phyloP scores from a whole-genome alignment of 1,140 invertebrate species.

The Caenorhabditis brenneri region DNA sequence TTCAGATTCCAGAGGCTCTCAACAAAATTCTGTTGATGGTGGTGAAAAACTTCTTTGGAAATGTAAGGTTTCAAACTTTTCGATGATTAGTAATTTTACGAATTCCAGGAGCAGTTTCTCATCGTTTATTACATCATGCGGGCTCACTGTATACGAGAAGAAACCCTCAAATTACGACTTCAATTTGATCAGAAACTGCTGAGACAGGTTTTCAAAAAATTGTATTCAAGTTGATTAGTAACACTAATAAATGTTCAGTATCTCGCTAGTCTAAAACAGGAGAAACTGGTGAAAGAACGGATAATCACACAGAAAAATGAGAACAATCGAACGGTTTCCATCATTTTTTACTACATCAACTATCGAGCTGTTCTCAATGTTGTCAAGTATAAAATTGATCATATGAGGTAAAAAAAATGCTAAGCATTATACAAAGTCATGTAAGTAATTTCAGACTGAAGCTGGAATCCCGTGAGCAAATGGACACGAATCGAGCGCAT shows the following conservation, averaged over 20 bases:
- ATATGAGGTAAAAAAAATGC: slow-evolving; percentile 40
- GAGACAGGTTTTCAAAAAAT: slow-evolving; percentile 15
- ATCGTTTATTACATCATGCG: slow-evolving; percentile 50
- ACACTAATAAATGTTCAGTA: background rate
- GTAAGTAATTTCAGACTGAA: slow-evolving; percentile 18
- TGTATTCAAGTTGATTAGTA: background rate
- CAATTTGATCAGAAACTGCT: slow-evolving; percentile 47
- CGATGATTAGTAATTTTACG: background rate
- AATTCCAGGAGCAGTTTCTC: slow-evolving; percentile 32
- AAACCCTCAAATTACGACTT: slow-evolving; percentile 14
- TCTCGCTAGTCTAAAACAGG: background rate
- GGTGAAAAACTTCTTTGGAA: slow-evolving; percentile 49
- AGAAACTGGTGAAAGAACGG: slow-evolving; percentile 51
- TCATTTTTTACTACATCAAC: slow-evolving; percentile 53
- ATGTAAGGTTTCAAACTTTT: background rate
- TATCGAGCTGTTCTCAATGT: slow-evolving; percentile 53
- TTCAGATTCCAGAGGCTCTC: slow-evolving; percentile 22
- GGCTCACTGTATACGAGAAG: slow-evolving; percentile 47
- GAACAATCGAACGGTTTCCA: slow-evolving; percentile 35
- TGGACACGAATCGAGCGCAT: slow-evolving; percentile 39
- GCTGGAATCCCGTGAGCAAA: slow-evolving; percentile 44
- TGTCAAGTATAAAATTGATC: slow-evolving; percentile 52
- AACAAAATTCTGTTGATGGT: slow-evolving; percentile 39
- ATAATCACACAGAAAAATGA: slow-evolving; percentile 41
- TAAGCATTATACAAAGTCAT: background rate